Evolutionary conservation across 2,888 invertebrate species (phyloP), one percentile per base, ranked within the genome.

Genomic region (Dilophus febrilis): DNA sequence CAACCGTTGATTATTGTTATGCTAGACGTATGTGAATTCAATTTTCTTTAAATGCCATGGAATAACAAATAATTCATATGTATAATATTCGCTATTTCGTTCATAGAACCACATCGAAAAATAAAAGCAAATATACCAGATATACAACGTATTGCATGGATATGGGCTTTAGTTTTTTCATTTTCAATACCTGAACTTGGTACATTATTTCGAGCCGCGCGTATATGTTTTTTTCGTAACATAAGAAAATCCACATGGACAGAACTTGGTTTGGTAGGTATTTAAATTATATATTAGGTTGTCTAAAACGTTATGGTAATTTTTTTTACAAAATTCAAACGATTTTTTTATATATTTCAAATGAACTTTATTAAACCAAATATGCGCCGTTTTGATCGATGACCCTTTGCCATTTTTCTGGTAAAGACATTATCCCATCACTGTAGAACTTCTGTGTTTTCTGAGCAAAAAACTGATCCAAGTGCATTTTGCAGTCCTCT

Each of bases 181-280:
- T 85, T 83, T 53, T 65, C 75, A 31, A 63, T 78, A 17, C 88
- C 90, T 0, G 88, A 91, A 63, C 43, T 77, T 1, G 74, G 82
- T 12, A 72, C 75, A 8, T 74, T 86, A 50, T 56, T 86, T 5
- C 68, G 81, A 50, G 72, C 82, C 12, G 52, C 72, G 14, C 68
- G 83, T 51, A 74, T 81, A 50, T 76, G 74, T 49, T 67, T 77
- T 44, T 87, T 86, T 57, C 85, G 84, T 62, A 71, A 73, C 4
- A 70, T 67, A 42, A 61, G 56, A 35, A 65, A 68, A 45, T 79
- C 84, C 3, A 64, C 58, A 2, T 51, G 57, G 32, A 47, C 54
- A 16, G 71, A 72, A 51, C 70, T 80, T 49, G 45, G 71, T 22
- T 53, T 71, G 48, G 72, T 83, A 53, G 59, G 66, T 42, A 33